Evolutionary conservation across 2,888 invertebrate species (phyloP).

Genomic region (Onthophagus sagittarius): DNA sequence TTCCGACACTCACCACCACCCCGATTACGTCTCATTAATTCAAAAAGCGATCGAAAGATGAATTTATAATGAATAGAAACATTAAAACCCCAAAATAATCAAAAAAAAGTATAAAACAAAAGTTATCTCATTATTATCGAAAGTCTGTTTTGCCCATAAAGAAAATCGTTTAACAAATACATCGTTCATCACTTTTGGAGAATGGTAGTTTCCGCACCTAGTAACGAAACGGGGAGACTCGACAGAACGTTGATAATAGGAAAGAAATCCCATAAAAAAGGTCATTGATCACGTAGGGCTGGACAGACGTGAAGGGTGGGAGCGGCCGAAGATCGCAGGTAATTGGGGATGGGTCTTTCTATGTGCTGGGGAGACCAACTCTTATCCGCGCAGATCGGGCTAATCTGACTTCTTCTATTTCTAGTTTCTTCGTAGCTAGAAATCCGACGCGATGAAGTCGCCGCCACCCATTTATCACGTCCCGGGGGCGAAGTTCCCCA

Average conservation of each 20-base stretch:
- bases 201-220: slow-evolving; percentile 7
- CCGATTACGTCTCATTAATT: slow-evolving; percentile 18
- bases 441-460: slow-evolving; percentile 41
- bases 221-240: slow-evolving; percentile 16
- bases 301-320: slow-evolving; percentile 23
- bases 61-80: slow-evolving; percentile 2
- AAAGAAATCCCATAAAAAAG: slow-evolving; percentile 32
- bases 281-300: slow-evolving; percentile 34
- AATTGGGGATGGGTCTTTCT: slow-evolving; percentile 32
- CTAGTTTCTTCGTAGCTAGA: slow-evolving; percentile 41
- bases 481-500: slow-evolving; percentile 31
- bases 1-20: slow-evolving; percentile 2
- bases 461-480: slow-evolving; percentile 43
- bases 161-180: slow-evolving; percentile 9
- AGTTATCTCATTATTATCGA: background rate
- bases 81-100: no score
- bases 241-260: slow-evolving; percentile 27
- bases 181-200: slow-evolving; percentile 1
- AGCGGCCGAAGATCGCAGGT: slow-evolving; percentile 29
- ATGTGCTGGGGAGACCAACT: slow-evolving; percentile 26
- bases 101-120: background rate
- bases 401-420: slow-evolving; percentile 45
- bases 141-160: background rate
- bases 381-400: slow-evolving; percentile 38
- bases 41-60: background rate